Evolutionary conservation across 2,113 vertebrate genomes (phyloP), one percentile per base, ranked within the genome.

Genomic region (Zosterops pallidus): DNA sequence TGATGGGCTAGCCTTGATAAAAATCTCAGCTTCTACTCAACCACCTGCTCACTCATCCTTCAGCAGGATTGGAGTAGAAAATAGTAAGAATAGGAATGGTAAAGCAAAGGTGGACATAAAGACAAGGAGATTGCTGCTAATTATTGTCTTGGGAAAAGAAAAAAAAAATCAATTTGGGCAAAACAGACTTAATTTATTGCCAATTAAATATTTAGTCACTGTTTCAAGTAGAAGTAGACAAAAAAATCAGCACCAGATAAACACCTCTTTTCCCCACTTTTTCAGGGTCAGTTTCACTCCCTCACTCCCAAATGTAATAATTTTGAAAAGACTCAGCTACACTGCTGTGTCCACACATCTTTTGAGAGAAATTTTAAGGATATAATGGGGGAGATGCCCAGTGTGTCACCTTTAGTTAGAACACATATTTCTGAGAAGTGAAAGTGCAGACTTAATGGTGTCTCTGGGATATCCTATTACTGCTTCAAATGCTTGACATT

Each of bases 331-430:
- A 33, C 52, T 65, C 22, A 62, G 9, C 12, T 65, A 9, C 0
- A 0, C 12, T 53, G 7, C 17, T 31, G 6, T 22, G 2, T 50
- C 11, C 39, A 10, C 14, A 23, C 14, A 60, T n/a, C 3, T 56
- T 60, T 52, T 37, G 25, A 76, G 39, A 53, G 65, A 59, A 39
- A 28, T 53, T 18, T 49, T 53, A 56, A 49, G 19, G 4, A 17
- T 24, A 14, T 9, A 56, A 68, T 19, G 14, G 20, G 19, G 8
- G 33, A 65, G 16, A 18, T 46, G 3, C 5, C 6, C 24, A 11
- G 3, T 11, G 5, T 26, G 6, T 41, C 19, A 25, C 29, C 3
- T 23, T 64, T 49, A 55, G 13, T 41, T 69, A 44, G 25, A 16
- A 23, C 14, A 49, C 42, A 9, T 25, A 26, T 55, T 83, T 55